These are phyloP conservation scores for Drosophila kikkawai DNA, from an alignment of 1,140 invertebrate species.

Conservation along the genomic window DNA sequence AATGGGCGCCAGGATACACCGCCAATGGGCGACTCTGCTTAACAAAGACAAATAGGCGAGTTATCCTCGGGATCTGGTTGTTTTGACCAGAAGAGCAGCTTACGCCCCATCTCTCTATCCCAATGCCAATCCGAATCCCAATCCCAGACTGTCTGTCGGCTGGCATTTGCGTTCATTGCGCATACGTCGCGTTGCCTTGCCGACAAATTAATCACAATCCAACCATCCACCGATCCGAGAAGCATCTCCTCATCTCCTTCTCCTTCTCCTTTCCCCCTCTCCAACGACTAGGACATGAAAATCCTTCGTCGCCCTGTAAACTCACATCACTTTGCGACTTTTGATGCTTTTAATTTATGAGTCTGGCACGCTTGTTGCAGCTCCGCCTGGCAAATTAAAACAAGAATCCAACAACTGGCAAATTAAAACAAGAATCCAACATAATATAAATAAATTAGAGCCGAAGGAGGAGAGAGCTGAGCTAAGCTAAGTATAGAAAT, in stretches of 20 bases:
- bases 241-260: not conserved
- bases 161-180: slow-evolving; percentile 59
- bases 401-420: slow-evolving; percentile 39
- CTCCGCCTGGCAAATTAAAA: slow-evolving; percentile 35
- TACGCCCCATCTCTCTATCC: not conserved
- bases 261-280: not conserved
- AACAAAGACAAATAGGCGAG: slow-evolving; percentile 73
- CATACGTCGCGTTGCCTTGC: slow-evolving; percentile 67
- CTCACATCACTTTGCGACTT: slow-evolving; percentile 50
- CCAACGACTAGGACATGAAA: slow-evolving; percentile 25
- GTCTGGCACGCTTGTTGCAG: slow-evolving; percentile 53
- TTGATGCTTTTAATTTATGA: slow-evolving; percentile 61
- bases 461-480: not conserved
- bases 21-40: slow-evolving; percentile 39
- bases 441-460: slow-evolving; percentile 57
- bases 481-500: slow-evolving; percentile 27
- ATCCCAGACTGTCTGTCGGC: slow-evolving; percentile 28
- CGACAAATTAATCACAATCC: slow-evolving; percentile 74
- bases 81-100: slow-evolving; percentile 46
- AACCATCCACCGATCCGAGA: not conserved
- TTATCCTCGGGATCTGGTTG: slow-evolving; percentile 47
- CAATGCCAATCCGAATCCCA: not conserved
- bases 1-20: not conserved
- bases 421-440: slow-evolving; percentile 49
- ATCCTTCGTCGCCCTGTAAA: slow-evolving; percentile 51